Percentiles rank a stretch among this genome's conserved stretches.
Conservation (phyloP, 2,113 vertebrate genomes). For the Poeciliopsis turrubarensis region DNA sequence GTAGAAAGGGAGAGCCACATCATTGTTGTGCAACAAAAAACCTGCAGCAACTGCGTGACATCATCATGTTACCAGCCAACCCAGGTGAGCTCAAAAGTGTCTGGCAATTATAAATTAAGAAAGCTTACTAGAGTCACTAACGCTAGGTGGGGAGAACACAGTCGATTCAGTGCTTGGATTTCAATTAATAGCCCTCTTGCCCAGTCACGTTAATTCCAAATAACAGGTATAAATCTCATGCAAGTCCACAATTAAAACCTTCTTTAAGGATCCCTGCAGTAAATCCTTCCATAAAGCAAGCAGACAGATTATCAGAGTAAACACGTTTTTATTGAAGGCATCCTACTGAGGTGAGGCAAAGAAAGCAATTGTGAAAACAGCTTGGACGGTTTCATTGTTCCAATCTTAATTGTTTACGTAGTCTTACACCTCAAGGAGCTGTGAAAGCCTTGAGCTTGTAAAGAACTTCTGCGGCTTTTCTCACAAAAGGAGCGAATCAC, state of each 20-base stretch:
- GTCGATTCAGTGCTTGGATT: conserved; percentile 19
- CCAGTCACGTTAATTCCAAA: conserved; percentile 40
- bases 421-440: conserved; percentile 44
- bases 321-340: conserved; percentile 29
- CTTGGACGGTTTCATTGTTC: conserved; percentile 54
- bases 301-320: conserved; percentile 36
- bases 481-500: conserved; percentile 51
- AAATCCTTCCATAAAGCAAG: conserved; percentile 27
- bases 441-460: conserved; percentile 53
- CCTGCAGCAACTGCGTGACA: neutral
- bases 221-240: conserved; percentile 32
- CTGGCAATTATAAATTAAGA: conserved; percentile 14
- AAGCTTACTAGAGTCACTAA: conserved; percentile 37
- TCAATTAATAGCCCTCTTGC: conserved; percentile 38
- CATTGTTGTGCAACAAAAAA: neutral
- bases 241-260: neutral
- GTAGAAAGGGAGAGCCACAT: neutral
- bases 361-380: conserved; percentile 35
- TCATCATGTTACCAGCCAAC: neutral
- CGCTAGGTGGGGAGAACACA: conserved; percentile 16
- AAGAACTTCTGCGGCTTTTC: conserved; percentile 33
- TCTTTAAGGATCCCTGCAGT: neutral
- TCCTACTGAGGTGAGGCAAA: conserved; percentile 28
- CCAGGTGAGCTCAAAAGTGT: neutral
- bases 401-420: conserved; percentile 32